Evolutionary conservation across 2,888 invertebrate genomes (phyloP).

Genomic region (Thymelicus lineola): DNA sequence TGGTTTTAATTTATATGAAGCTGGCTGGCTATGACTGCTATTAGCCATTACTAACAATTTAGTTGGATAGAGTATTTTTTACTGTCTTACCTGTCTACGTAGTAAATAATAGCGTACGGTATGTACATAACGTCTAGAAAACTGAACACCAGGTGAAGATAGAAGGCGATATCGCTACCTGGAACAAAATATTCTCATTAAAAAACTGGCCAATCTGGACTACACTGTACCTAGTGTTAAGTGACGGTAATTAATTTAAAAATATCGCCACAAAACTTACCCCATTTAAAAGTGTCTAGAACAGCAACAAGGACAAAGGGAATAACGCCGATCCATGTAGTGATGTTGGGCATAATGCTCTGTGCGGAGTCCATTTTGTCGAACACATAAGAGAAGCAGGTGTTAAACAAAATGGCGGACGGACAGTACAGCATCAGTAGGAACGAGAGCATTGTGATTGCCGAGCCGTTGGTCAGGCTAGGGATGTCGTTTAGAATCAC

Average conservation of each 20-base stretch:
- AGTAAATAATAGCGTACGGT: constrained; percentile 93
- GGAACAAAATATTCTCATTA: constrained; percentile 51
- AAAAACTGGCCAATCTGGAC: neutral
- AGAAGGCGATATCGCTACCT: constrained; percentile 88
- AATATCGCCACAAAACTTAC: constrained; percentile 68
- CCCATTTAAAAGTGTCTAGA: constrained; percentile 89
- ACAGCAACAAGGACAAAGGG: constrained; percentile 90
- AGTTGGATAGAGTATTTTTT: neutral
- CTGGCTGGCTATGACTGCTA: too few relatives aligned
- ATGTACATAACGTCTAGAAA: constrained; percentile 92
- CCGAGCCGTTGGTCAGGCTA: constrained; percentile 88
- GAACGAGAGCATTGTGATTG: constrained; percentile 87
- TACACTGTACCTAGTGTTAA: too few relatives aligned
- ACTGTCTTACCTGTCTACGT: constrained; percentile 86
- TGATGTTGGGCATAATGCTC: constrained; percentile 91
- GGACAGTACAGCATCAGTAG: constrained; percentile 90
- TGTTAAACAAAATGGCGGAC: constrained; percentile 90
- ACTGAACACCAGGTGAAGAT: constrained; percentile 90
- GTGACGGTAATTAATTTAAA: neutral
- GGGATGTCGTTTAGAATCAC: constrained; percentile 89
- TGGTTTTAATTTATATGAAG: too few relatives aligned
- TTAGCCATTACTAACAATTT: neutral
- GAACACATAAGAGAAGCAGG: constrained; percentile 92
- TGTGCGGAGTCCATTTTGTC: constrained; percentile 93
- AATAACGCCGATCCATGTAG: constrained; percentile 90